Conservation (phyloP, 1,140 invertebrate genomes). For the Tetramorium parvispinum region DNA sequence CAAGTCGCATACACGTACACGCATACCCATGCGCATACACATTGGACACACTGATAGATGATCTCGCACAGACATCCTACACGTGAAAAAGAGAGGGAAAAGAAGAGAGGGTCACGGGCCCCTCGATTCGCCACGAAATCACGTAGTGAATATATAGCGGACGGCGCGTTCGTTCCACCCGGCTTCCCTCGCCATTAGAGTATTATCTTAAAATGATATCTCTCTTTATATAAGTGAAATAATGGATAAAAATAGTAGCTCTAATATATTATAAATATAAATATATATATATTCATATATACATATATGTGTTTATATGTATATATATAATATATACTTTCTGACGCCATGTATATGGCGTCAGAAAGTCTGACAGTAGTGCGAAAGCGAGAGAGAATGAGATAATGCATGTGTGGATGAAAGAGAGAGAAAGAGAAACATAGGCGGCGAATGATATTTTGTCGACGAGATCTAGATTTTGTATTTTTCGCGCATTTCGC, state of each 20-base stretch:
- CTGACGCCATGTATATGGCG: too few relatives aligned
- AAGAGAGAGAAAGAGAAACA: not conserved
- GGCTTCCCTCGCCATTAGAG: slow-evolving; percentile 81
- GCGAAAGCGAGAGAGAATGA: slow-evolving; percentile 31
- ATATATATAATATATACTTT: too few relatives aligned
- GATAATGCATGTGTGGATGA: slow-evolving; percentile 14
- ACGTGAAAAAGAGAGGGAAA: slow-evolving; percentile 55
- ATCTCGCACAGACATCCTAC: slow-evolving; percentile 62
- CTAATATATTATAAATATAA: slow-evolving; percentile 75
- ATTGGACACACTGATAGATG: slow-evolving; percentile 44
- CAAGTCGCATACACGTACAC: slow-evolving; percentile 18
- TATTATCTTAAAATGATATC: slow-evolving; percentile 79
- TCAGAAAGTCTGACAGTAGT: slow-evolving; percentile 52
- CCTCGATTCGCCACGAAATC: slow-evolving; percentile 67
- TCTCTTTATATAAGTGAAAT: slow-evolving; percentile 83
- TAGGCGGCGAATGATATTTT: slow-evolving; percentile 78
- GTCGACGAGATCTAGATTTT: slow-evolving; percentile 83
- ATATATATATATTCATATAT: slow-evolving; percentile 72
- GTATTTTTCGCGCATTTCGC: slow-evolving; percentile 80
- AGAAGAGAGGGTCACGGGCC: slow-evolving; percentile 65
- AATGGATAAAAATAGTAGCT: slow-evolving; percentile 77
- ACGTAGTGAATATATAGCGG: slow-evolving; percentile 64
- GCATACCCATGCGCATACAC: not conserved
- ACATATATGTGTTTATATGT: slow-evolving; percentile 66
- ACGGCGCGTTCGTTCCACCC: slow-evolving; percentile 77